Evolutionary conservation across 2,797 vertebrate species (phyloP), one percentile per base, ranked within the genome.

Genomic region (Danio choprae): DNA sequence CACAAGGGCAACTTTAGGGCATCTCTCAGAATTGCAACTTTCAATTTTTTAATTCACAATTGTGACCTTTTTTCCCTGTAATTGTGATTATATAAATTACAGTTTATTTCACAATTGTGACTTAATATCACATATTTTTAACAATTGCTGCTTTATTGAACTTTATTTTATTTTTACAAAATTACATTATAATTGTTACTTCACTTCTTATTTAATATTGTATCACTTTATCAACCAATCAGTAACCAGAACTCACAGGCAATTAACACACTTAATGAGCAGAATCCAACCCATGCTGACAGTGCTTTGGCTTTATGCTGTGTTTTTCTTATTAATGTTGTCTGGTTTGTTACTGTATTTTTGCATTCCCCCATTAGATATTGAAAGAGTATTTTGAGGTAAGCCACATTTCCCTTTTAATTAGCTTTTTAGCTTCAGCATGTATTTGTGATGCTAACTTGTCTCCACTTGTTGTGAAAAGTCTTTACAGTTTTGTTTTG

Each of bases 381-480:
- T 94, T 99, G 93, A 99, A 97, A 95, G 94, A 97, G 92, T 97
- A 95, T 94, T 97, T 97, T 63, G 94, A 98, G 97, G 97, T 99
- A 97, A 98, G 97, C 92, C 89, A 91, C 89, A 91, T 88, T 92
- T 94, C 94, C 91, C 88, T 88, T 94, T 91, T 89, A 48, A 40
- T 20, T 59, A 78, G 29, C 65, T 71, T 77, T 81, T 71, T 75
- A 64, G 60, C n/a, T 63, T 67, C 75, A 64, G 81, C 74, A 76
- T 86, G 77, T 56, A 51, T 80, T 56, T 13, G 53, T 72, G 58
- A 53, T n/a, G 64, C 44, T 77, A 63, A 58, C 58, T 48, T 73
- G 36, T 76, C 22, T 73, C 55, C 62, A 38, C 11, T 40, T 62
- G 5, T 80, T 75, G 55, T 53, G 12, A 51, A 46, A 36, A 60